Evolutionary conservation across 2,113 vertebrate genomes (phyloP), one percentile per base, ranked within the genome.

Genomic region (Aspidoscelis tigris): DNA sequence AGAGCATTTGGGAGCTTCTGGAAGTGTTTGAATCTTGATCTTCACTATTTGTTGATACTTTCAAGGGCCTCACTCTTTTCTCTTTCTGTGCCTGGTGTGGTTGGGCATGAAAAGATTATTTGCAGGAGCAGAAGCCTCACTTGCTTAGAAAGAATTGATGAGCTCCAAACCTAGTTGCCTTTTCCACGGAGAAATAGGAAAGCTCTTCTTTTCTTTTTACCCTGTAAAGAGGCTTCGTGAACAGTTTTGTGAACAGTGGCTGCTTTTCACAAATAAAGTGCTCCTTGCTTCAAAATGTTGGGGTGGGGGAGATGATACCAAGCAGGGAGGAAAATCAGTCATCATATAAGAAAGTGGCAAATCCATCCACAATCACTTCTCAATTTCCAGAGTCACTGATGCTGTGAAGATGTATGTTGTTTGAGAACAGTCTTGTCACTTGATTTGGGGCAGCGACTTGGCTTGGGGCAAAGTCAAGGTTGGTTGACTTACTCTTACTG

Each of bases 351-450:
- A 92, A 33, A 76, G 87, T 81, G 89, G 87, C 84, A 44, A 91
- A 90, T 88, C 89, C 80, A 91, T 82, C 89, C 26, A 91, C 18
- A 86, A 93, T 88, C 88, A 93, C 88, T 93, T 90, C 92, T 92
- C 92, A 91, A 92, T 93, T 94, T 94, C 84, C 90, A 92, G 88
- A 93, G 88, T 79, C 91, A 90, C 83, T 89, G 92, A 93, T 90
- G 92, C 82, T 0, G 84, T 89, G 88, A 93, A 91, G 92, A 95
- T 93, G 33, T 79, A 92, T 89, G 90, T 86, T 88, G 86, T 89
- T 61, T 73, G 84, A 91, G 86, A 90, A 79, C 50, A 84, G 78
- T 64, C 78, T 83, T 92, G 91, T 91, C 91, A 87, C 83, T 55
- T 81, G 82, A 74, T 85, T 92, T 90, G 87, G 80, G 90, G 88